Evolutionary conservation across 2,888 invertebrate genomes (phyloP).

Genomic region (Limnephilus marmoratus): DNA sequence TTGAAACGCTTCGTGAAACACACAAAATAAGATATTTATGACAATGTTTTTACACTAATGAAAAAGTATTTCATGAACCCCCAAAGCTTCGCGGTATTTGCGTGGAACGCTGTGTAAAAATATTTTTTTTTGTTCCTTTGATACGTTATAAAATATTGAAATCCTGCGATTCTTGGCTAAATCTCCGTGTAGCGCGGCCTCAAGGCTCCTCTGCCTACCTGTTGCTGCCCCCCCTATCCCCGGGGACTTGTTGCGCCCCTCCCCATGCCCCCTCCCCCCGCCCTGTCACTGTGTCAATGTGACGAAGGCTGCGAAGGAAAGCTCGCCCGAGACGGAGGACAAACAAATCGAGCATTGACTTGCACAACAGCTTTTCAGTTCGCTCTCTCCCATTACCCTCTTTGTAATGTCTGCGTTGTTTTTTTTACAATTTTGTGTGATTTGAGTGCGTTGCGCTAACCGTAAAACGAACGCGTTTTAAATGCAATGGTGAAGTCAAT

Average conservation of each 20-base stretch:
- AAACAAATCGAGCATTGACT: slow-evolving; percentile 37
- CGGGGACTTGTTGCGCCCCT: slow-evolving; percentile 33
- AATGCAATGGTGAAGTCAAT: no score
- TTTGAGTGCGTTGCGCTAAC: background rate
- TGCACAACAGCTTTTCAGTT: background rate
- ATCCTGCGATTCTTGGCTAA: background rate
- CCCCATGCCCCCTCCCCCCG: background rate
- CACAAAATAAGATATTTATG: no score
- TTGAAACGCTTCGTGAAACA: no score
- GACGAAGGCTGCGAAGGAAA: slow-evolving; percentile 15
- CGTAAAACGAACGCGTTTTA: no score
- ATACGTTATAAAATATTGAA: background rate
- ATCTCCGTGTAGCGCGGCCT: background rate
- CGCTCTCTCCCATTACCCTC: background rate
- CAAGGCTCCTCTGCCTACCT: slow-evolving; percentile 31
- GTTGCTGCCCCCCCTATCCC: background rate
- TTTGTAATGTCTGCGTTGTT: background rate
- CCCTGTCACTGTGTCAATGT: slow-evolving; percentile 28
- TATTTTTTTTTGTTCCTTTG: background rate
- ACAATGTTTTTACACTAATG: no score
- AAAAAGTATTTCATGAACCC: no score
- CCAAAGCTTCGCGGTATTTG: no score
- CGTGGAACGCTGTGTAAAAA: background rate
- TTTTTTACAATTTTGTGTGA: background rate
- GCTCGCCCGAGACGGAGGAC: slow-evolving; percentile 6